phyloP scores from a whole-genome alignment of 2,113 vertebrate species.

The Genyomyrus donnyi region DNA sequence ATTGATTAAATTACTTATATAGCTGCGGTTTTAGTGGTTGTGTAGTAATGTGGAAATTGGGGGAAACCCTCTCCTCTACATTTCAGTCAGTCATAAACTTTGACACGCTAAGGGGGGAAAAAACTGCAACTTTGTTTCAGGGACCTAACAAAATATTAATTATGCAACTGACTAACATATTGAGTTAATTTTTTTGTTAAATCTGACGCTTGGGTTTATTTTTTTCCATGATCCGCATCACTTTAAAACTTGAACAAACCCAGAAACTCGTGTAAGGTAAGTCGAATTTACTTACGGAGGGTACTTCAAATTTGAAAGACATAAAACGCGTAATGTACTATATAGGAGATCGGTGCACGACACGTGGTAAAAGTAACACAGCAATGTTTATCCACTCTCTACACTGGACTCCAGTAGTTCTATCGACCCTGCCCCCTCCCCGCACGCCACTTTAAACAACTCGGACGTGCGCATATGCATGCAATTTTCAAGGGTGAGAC shows the following conservation, averaged over 20 bases:
- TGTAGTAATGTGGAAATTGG: slow-evolving; percentile 29
- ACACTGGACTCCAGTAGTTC: not conserved
- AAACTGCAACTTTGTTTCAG: not conserved
- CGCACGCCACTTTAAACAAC: not conserved
- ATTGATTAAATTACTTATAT: slow-evolving; percentile 47
- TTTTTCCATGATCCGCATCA: not conserved
- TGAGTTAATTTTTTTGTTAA: not conserved
- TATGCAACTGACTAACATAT: not conserved
- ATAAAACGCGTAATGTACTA: not conserved
- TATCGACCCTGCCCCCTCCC: not conserved
- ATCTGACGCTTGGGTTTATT: not conserved
- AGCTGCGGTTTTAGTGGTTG: slow-evolving; percentile 45
- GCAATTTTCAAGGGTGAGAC: not conserved
- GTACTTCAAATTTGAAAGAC: not conserved
- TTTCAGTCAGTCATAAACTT: not conserved
- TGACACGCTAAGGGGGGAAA: not conserved
- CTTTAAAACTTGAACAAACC: not conserved
- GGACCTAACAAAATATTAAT: not conserved
- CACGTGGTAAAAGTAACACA: not conserved
- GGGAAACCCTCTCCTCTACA: slow-evolving; percentile 2
- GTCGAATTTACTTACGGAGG: not conserved
- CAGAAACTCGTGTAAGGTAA: not conserved
- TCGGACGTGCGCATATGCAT: not conserved
- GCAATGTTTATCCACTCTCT: not conserved
- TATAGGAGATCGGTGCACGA: not conserved